Percentiles rank a stretch among this genome's conserved stretches.
phyloP scores from a whole-genome alignment of 2,113 vertebrate species.

The Phaetusa simplex region DNA sequence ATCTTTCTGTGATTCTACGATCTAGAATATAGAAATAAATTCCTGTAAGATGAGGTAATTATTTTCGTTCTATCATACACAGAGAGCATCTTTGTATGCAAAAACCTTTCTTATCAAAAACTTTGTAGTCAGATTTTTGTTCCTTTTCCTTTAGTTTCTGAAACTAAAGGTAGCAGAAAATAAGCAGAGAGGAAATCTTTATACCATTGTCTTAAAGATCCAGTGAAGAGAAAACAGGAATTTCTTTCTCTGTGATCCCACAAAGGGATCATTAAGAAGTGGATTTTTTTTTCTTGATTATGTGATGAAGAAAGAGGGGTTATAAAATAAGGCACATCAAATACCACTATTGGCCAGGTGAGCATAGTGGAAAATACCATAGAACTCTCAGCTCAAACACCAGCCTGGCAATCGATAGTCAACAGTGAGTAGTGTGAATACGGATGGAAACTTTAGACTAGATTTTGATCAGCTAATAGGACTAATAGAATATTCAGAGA shows the following conservation, averaged over 20 bases:
- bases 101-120: background rate
- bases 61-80: background rate
- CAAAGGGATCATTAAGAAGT: background rate
- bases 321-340: background rate
- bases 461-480: background rate
- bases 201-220: background rate
- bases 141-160: no score
- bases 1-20: no score
- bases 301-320: background rate
- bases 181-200: background rate
- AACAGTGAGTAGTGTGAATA: background rate
- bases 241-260: background rate
- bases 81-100: background rate
- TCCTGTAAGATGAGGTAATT: background rate
- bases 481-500: background rate
- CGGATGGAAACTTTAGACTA: background rate
- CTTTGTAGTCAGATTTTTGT: background rate
- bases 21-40: background rate
- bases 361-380: background rate
- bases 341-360: background rate
- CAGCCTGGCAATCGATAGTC: background rate
- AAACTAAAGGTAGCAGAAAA: background rate
- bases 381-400: background rate
- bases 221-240: background rate
- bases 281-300: background rate